Conservation (phyloP, 1,140 invertebrate genomes). For the Heterodera schachtii region DNA sequence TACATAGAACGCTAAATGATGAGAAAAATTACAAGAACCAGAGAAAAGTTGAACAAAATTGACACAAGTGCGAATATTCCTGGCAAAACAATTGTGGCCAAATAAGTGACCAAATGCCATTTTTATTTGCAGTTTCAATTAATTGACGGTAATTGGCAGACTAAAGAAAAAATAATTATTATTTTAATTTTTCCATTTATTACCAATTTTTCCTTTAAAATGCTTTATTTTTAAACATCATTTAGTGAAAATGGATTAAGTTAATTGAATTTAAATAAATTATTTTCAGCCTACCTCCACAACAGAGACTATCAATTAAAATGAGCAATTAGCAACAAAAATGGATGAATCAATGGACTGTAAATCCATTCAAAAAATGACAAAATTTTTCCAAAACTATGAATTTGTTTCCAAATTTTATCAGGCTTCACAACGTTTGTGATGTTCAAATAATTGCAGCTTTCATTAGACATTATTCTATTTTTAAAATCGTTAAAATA, state of each 20-base stretch:
- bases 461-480: neutral
- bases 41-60: neutral
- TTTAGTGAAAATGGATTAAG: too few relatives aligned
- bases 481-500: too few relatives aligned
- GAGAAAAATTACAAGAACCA: neutral
- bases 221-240: too few relatives aligned
- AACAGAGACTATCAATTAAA: neutral
- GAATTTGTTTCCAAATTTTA: too few relatives aligned
- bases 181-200: too few relatives aligned
- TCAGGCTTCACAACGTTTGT: neutral
- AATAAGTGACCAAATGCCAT: neutral
- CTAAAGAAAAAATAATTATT: neutral
- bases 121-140: neutral
- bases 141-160: neutral
- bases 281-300: neutral
- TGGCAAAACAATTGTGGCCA: neutral
- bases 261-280: too few relatives aligned
- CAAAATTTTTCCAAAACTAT: neutral
- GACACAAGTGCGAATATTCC: neutral
- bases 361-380: neutral
- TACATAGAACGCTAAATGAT: neutral
- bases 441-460: conserved; percentile 24
- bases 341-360: neutral
- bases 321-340: neutral
- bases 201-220: too few relatives aligned